These are phyloP conservation scores for Hydrocynus forskahlii DNA, from an alignment of 2,797 vertebrate genomes.

Conservation along the genomic window DNA sequence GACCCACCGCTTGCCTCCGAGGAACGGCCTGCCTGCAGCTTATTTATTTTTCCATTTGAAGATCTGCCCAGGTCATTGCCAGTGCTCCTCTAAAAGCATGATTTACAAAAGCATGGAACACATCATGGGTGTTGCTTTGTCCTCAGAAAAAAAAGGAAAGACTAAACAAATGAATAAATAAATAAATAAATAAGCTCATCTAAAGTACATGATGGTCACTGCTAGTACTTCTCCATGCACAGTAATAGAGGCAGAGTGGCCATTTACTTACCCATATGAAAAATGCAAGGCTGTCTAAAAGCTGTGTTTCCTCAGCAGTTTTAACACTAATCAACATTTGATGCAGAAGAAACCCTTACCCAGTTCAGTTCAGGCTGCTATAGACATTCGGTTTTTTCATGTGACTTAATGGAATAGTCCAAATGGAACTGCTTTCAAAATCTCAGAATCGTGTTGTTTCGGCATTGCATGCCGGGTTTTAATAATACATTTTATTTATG, in stretches of 20 bases:
- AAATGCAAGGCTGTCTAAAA: slow-evolving; percentile 18
- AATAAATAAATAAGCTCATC: slow-evolving; percentile 1
- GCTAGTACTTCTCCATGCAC: background rate
- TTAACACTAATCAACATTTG: background rate
- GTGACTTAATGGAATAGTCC: background rate
- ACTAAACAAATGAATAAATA: background rate
- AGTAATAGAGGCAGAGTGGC: slow-evolving; percentile 13
- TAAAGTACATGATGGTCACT: slow-evolving; percentile 23
- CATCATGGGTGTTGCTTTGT: slow-evolving; percentile 36
- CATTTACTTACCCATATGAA: background rate
- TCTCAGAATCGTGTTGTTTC: no score
- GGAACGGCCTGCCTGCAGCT: slow-evolving; percentile 39
- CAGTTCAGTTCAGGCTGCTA: background rate
- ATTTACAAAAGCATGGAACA: slow-evolving; percentile 44
- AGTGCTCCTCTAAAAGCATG: slow-evolving; percentile 49
- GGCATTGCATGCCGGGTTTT: background rate
- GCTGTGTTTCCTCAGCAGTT: background rate
- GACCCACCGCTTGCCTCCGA: slow-evolving; percentile 35
- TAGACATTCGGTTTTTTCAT: background rate
- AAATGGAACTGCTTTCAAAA: background rate
- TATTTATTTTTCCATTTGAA: slow-evolving; percentile 54
- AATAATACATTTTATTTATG: background rate
- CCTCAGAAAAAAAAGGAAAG: slow-evolving; percentile 15
- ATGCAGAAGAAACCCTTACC: background rate
- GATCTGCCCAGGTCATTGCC: slow-evolving; percentile 51